Evolutionary conservation across 2,113 vertebrate species (phyloP).

Genomic region (Ochotona curzoniae): DNA sequence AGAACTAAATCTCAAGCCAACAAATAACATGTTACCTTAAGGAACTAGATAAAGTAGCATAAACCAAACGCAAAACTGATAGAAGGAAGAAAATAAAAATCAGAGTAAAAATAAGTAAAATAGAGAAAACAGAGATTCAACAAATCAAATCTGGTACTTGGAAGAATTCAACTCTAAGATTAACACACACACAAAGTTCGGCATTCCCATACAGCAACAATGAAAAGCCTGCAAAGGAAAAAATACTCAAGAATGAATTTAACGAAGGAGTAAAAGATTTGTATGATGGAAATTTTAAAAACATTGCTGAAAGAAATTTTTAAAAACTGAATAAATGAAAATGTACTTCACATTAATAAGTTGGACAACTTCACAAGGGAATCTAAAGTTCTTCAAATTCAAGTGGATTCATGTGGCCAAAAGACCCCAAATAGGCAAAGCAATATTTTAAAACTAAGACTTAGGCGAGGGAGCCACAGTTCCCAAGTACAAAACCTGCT

Average conservation of each 20-base stretch:
- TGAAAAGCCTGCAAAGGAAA: constrained; percentile 2
- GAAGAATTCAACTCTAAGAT: too few species aligned
- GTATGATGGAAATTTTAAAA: neutral
- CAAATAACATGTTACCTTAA: neutral
- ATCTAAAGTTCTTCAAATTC: constrained; percentile 39
- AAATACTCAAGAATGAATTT: constrained; percentile 2
- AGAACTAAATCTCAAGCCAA: neutral
- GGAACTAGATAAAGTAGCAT: too few species aligned
- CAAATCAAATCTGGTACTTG: too few species aligned
- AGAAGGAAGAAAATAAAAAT: neutral
- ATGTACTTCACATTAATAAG: neutral
- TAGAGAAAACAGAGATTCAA: neutral
- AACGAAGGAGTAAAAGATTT: constrained; percentile 9
- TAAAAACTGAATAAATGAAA: neutral
- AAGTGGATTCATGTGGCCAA: neutral
- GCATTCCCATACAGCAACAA: neutral
- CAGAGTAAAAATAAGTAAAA: constrained; percentile 24
- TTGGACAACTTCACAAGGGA: neutral
- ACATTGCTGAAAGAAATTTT: constrained; percentile 4
- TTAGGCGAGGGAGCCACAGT: neutral
- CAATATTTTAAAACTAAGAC: neutral
- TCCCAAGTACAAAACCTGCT: neutral
- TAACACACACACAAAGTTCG: neutral
- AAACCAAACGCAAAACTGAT: neutral
- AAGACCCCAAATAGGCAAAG: neutral